Percentiles rank a stretch among this genome's conserved stretches.
Evolutionary conservation across 2,888 invertebrate genomes (phyloP).

Genomic region (Lasioglossum pauxillum): DNA sequence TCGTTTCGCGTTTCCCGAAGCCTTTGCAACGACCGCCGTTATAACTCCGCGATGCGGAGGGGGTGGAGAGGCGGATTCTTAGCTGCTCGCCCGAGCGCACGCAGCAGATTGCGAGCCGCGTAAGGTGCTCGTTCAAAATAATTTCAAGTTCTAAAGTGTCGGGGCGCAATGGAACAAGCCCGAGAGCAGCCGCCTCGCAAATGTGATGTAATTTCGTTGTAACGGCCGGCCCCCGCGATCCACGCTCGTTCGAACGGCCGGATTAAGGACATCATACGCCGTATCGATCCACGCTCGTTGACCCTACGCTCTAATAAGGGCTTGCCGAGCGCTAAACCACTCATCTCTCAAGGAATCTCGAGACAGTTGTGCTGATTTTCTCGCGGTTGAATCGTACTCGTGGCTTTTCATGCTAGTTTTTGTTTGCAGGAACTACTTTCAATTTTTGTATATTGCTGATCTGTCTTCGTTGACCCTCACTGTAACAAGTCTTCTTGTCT

Average conservation of each 20-base stretch:
- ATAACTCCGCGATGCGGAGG: conserved; percentile 38
- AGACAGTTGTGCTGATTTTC: background rate
- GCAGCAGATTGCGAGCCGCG: conserved; percentile 58
- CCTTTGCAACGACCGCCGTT: conserved; percentile 57
- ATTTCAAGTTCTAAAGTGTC: conserved; percentile 37
- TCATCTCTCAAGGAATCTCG: background rate
- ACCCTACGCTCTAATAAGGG: conserved; percentile 7
- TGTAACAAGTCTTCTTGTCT: too few species aligned
- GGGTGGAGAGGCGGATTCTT: conserved; percentile 37
- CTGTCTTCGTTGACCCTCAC: too few species aligned
- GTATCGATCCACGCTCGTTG: conserved; percentile 40
- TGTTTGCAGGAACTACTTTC: background rate
- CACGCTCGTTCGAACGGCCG: conserved; percentile 30
- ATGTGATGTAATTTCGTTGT: conserved; percentile 49
- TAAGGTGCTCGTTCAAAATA: conserved; percentile 54
- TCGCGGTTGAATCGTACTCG: background rate
- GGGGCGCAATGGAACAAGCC: conserved; percentile 21
- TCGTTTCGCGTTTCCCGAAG: conserved; percentile 66
- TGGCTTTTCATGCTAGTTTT: background rate
- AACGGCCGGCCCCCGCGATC: conserved; percentile 28
- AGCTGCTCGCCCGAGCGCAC: conserved; percentile 48
- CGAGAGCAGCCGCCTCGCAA: conserved; percentile 10
- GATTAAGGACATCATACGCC: conserved; percentile 33
- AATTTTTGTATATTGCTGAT: background rate
- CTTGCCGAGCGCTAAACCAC: background rate